These are phyloP conservation scores for Cheiracanthium punctorium DNA, from an alignment of 2,888 invertebrate species.

Conservation along the genomic window DNA sequence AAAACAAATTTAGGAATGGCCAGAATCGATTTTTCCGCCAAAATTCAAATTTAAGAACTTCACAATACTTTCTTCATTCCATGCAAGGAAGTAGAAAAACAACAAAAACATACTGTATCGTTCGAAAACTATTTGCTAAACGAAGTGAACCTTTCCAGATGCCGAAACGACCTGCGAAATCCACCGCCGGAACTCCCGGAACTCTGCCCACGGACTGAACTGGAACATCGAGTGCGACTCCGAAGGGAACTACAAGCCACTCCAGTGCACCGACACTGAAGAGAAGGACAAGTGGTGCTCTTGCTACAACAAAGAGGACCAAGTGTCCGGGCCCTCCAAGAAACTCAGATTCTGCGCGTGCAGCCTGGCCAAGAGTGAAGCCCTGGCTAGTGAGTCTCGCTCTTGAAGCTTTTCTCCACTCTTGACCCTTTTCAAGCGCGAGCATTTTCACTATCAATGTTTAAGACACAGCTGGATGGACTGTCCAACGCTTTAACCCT, in stretches of 20 bases:
- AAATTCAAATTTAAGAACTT: too few relatives aligned
- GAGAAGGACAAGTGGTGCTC: slow-evolving; percentile 56
- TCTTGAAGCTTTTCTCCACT: too few relatives aligned
- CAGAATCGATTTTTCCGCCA: too few relatives aligned
- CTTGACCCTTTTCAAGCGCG: too few relatives aligned
- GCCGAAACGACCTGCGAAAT: slow-evolving; percentile 45
- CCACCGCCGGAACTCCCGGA: slow-evolving; percentile 20
- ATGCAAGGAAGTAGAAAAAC: too few relatives aligned
- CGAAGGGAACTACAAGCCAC: slow-evolving; percentile 33
- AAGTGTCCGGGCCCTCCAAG: slow-evolving; percentile 36
- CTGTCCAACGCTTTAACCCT: too few relatives aligned
- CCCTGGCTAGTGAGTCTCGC: slow-evolving; percentile 32
- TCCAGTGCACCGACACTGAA: slow-evolving; percentile 45
- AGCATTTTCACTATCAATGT: too few relatives aligned
- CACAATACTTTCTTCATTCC: too few relatives aligned
- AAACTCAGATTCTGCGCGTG: slow-evolving; percentile 35
- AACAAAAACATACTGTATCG: not conserved
- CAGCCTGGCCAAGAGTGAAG: slow-evolving; percentile 8
- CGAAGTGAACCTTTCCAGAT: slow-evolving; percentile 16
- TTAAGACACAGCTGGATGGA: too few relatives aligned
- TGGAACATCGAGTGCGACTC: slow-evolving; percentile 60
- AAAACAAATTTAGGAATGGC: too few relatives aligned
- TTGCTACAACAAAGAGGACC: slow-evolving; percentile 46
- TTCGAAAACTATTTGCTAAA: not conserved
- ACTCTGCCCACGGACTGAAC: slow-evolving; percentile 12